Conservation (phyloP, 30 jellyfish, hydroid and myxozoan species). For the Hydra vulgaris region DNA sequence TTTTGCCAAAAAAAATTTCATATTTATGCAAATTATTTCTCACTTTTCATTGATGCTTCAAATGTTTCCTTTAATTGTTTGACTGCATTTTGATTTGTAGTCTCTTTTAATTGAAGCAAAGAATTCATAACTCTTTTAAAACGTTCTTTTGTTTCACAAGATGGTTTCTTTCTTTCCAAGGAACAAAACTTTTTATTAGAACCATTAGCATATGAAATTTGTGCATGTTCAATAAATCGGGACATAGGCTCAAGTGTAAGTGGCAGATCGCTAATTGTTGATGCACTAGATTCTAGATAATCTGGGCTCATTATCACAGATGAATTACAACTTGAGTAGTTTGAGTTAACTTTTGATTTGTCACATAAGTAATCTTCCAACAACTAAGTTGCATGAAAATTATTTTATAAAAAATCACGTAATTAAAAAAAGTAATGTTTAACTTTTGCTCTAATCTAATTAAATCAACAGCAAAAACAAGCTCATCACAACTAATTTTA, state of each 20-base stretch:
- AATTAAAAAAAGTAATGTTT: too few species aligned
- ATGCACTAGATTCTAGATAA: constrained; percentile 55
- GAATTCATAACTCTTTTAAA: constrained; percentile 61
- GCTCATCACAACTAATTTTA: too few species aligned
- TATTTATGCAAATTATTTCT: too few species aligned
- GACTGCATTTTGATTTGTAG: constrained; percentile 56
- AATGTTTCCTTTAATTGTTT: constrained; percentile 58
- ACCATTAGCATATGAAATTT: constrained; percentile 23
- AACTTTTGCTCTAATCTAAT: too few species aligned
- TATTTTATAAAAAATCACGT: background rate
- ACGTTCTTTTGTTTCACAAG: constrained; percentile 50
- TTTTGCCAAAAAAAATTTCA: too few species aligned
- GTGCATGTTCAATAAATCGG: constrained; percentile 90
- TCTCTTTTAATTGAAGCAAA: constrained; percentile 66
- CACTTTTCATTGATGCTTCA: constrained; percentile 16
- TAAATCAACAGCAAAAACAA: too few species aligned
- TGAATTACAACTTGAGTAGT: constrained; percentile 54
- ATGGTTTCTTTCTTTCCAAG: constrained; percentile 23
- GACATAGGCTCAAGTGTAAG: constrained; percentile 90
- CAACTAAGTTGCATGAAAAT: constrained; percentile 27
- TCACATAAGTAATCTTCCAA: constrained; percentile 80
- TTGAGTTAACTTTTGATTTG: constrained; percentile 14
- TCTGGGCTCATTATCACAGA: constrained; percentile 96
- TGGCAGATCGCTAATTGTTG: constrained; percentile 55
- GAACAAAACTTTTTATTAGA: constrained; percentile 21